Evolutionary conservation across 2,888 invertebrate species (phyloP), one percentile per base, ranked within the genome.

Genomic region (Nebria salina): DNA sequence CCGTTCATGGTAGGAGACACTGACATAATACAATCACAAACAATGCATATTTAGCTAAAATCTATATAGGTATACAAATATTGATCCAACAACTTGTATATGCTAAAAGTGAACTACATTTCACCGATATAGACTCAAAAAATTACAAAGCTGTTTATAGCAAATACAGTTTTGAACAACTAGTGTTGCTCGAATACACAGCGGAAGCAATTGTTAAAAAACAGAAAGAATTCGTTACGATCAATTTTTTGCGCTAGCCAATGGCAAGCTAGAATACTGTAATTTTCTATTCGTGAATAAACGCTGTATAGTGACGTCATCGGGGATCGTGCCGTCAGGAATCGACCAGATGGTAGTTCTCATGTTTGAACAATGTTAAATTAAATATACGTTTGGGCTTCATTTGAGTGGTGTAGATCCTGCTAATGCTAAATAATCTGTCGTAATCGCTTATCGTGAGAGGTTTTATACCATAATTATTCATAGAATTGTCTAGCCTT

Each of bases 1-100:
- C 79, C 79, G 54, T 79, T 79, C 79, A 79, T 79, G 26, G 25
- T 74, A 15, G 79, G 79, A 8, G 79, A 79, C 8, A 79, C 79
- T 11, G 79, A 79, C 79, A 79, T 79, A 79, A 42, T 79, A 73
- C 74, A 79, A 11, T 79, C 74, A 79, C 73, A 65, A 75, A 79
- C 54, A 74, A 74, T 20, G 26, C 25, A 34, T 74, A 68, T 73
- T 42, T 42, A 7, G 43, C 15, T 15, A 5, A 34, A 42, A 72
- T 72, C 13, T 25, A 25, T 34, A 34, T 34, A 34, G 34, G 34
- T 25, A 25, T 73, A 41, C 26, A 73, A 73, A n/a, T 73, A 73
- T 73, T 73, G 73, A 73, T 73, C 73, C 41, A 73, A 73, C 73
- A 42, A 11, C 43, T 9, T 41, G 4, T 9, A 42, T 41, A 54